Percentiles rank a stretch among this genome's conserved stretches.
phyloP scores from a whole-genome alignment of 2,888 invertebrate species.

The Thymelicus lineola region DNA sequence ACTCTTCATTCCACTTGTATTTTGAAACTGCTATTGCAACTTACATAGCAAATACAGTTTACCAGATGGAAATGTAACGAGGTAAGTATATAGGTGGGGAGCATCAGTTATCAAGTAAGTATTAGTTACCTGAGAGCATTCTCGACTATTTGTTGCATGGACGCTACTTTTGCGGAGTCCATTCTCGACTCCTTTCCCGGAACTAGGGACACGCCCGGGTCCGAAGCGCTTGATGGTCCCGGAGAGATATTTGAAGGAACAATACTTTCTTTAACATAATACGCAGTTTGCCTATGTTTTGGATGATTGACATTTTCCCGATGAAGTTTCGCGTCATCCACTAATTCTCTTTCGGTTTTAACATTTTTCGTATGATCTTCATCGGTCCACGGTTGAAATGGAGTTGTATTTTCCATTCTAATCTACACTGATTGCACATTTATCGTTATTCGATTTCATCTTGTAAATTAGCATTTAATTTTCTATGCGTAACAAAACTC shows the following conservation, averaged over 20 bases:
- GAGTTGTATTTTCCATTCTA: slow-evolving; percentile 81
- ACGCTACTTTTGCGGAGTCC: slow-evolving; percentile 79
- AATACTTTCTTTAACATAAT: slow-evolving; percentile 83
- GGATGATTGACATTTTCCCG: slow-evolving; percentile 85
- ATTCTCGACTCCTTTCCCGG: slow-evolving; percentile 70
- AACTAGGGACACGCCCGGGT: slow-evolving; percentile 59
- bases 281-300: slow-evolving; percentile 85
- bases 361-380: slow-evolving; percentile 79
- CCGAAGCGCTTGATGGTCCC: slow-evolving; percentile 69
- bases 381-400: slow-evolving; percentile 82
- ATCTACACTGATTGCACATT: slow-evolving; percentile 64
- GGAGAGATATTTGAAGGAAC: slow-evolving; percentile 68
- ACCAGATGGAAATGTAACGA: background rate
- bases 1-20: slow-evolving; percentile 12
- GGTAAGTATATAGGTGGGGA: background rate
- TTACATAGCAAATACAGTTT: background rate
- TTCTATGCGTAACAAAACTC: slow-evolving; percentile 83
- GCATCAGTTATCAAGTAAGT: slow-evolving; percentile 15
- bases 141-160: slow-evolving; percentile 87
- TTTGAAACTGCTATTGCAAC: slow-evolving; percentile 9
- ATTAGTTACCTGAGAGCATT: slow-evolving; percentile 85
- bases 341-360: slow-evolving; percentile 79
- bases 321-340: slow-evolving; percentile 85
- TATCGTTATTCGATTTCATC: slow-evolving; percentile 71
- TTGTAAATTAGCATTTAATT: slow-evolving; percentile 66